phyloP scores from a whole-genome alignment of 2,888 invertebrate genomes.

The Phalera bucephala region DNA sequence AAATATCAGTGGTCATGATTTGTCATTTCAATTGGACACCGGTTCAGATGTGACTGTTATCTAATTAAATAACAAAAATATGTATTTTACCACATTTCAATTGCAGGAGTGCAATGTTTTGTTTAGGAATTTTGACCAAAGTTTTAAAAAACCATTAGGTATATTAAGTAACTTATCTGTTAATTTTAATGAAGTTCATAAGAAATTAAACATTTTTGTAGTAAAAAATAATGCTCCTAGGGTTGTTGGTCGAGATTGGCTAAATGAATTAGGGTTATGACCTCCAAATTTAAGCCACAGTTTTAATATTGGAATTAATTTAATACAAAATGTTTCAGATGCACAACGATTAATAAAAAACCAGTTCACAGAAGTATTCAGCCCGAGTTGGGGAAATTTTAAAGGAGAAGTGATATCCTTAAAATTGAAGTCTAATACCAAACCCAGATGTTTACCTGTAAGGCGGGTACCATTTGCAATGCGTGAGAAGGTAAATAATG shows the following conservation, averaged over 20 bases:
- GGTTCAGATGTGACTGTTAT: neutral
- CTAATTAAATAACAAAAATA: neutral
- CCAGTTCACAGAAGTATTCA: too few relatives aligned
- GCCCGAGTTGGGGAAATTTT: neutral
- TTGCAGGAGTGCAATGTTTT: neutral
- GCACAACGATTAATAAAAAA: too few relatives aligned
- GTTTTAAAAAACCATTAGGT: neutral
- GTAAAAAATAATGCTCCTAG: too few relatives aligned
- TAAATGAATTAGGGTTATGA: too few relatives aligned
- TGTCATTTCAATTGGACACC: neutral
- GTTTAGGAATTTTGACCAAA: neutral
- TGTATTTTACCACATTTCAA: too few relatives aligned
- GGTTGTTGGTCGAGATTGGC: too few relatives aligned
- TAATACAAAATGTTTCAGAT: neutral
- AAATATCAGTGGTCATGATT: neutral
- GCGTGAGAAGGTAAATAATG: neutral
- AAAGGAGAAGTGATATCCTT: neutral
- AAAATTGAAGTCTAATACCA: neutral
- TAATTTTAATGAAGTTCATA: too few relatives aligned
- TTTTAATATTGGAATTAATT: neutral
- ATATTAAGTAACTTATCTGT: too few relatives aligned
- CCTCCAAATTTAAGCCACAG: too few relatives aligned
- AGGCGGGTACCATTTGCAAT: neutral
- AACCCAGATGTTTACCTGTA: neutral
- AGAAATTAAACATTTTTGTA: too few relatives aligned